Base-by-base conservation (phyloP, 2,888 invertebrate species). In the Agonopterix arenella region DNA sequence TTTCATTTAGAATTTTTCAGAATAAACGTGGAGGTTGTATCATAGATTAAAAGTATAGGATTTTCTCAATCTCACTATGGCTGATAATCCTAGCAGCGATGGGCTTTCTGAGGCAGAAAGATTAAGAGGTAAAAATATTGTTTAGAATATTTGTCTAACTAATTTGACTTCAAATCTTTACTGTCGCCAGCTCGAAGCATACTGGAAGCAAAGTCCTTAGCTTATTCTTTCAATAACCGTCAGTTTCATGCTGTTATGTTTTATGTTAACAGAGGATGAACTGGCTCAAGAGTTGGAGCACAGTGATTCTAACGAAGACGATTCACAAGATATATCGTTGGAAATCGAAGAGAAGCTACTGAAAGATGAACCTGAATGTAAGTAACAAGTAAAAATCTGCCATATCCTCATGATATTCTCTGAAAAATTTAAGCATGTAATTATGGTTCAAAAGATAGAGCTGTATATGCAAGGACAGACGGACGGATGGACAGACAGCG, bases 361-460 rank as follows among this genome's bases (percentile, higher is more conserved):
- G 2, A 89, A 84, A 72, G 90, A 89, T 64, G 86, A 88, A 68
- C 88, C 89, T 38, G 86, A 88, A 73, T 89, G 89, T 88, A 66
- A 64, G 70, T 62, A 36, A n/a, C 5, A n/a, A 4, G 1, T 40
- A n/a, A 40, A 40, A 40, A n/a, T 40, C 28, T 4, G 28, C 4
- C 18, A 18, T 18, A 18, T 4, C 4, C 2, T 4, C 2, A 4
- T 4, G n/a, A 18, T 4, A 18, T 18, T 18, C 3, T 18, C 18
- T 16, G 16, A 16, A 16, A 16, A 16, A 16, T 16, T 16, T 2
- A 16, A 16, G 16, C 16, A 16, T 16, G 16, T n/a, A n/a, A n/a
- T n/a, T n/a, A n/a, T n/a, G n/a, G 16, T 16, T 16, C 16, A 16
- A 16, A 16, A 16, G 16, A 16, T 2, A 16, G 16, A 1, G 1